Evolutionary conservation across 2,113 vertebrate genomes (phyloP).

Genomic region (Caloenas nicobarica): DNA sequence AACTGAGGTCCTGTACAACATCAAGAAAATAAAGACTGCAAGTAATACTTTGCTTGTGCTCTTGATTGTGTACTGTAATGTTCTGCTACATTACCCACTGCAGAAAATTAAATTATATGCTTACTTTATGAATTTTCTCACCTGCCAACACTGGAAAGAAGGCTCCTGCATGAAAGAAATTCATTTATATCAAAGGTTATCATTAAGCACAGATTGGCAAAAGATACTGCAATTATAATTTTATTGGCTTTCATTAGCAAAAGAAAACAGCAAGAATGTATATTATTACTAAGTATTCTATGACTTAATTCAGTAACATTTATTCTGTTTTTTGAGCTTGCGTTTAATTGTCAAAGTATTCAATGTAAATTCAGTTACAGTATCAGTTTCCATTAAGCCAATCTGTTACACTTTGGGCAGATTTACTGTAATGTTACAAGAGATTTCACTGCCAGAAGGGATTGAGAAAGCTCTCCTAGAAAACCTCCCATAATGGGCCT

Average conservation of each 20-base stretch:
- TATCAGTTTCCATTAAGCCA: not conserved
- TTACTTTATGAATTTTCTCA: slow-evolving; percentile 20
- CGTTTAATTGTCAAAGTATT: not conserved
- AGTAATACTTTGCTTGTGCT: not conserved
- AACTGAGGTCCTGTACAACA: not conserved
- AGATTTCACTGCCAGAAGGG: not conserved
- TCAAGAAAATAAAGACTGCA: not conserved
- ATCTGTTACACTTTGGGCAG: not conserved
- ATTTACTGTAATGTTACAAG: not conserved
- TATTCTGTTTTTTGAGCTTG: not conserved
- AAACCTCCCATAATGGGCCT: not conserved
- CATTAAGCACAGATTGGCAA: slow-evolving; percentile 14
- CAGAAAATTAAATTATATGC: slow-evolving; percentile 36
- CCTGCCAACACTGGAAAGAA: not conserved
- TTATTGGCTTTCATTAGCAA: not conserved
- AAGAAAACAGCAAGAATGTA: not conserved
- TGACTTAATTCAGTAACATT: not conserved
- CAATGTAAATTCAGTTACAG: not conserved
- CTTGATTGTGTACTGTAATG: not conserved
- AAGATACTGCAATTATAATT: slow-evolving; percentile 6
- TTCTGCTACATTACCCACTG: slow-evolving; percentile 4
- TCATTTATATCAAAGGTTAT: not conserved
- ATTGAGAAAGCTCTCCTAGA: not conserved
- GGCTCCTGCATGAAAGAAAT: not conserved
- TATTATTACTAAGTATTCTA: not conserved